phyloP scores from a whole-genome alignment of 2,797 vertebrate genomes.

The Cynopterus sphinx region DNA sequence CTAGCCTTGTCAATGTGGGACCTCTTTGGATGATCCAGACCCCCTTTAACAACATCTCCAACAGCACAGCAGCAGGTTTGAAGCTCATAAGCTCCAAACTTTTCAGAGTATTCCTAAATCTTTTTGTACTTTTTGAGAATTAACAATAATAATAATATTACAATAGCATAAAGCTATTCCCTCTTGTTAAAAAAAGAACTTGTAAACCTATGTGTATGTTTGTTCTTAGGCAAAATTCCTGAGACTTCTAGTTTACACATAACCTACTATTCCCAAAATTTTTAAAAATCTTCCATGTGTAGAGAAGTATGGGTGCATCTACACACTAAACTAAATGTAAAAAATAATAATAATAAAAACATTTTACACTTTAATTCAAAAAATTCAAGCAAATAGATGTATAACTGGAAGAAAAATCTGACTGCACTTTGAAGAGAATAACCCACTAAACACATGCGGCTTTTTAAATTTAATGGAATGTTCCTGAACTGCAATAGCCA shows the following conservation, averaged over 20 bases:
- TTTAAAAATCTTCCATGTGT: background rate
- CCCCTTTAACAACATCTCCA: background rate
- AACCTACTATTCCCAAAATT: background rate
- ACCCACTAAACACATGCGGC: background rate
- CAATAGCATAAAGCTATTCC: background rate
- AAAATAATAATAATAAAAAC: background rate
- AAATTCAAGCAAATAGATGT: constrained; percentile 8
- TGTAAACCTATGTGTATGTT: background rate
- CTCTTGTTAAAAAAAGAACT: background rate
- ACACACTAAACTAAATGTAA: background rate
- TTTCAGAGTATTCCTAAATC: constrained; percentile 13
- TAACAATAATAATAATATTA: background rate
- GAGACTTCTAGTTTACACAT: background rate
- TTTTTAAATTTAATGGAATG: background rate
- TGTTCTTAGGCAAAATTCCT: constrained; percentile 17
- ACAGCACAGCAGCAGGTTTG: background rate
- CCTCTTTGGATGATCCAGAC: background rate
- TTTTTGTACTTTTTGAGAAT: background rate
- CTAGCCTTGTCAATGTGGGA: background rate
- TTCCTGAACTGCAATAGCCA: background rate
- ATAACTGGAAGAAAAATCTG: background rate
- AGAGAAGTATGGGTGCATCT: background rate
- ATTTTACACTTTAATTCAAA: background rate
- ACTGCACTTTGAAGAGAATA: background rate
- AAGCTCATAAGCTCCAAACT: background rate